Evolutionary conservation across 2,888 invertebrate species (phyloP).

Genomic region (Zele albiditarsus): DNA sequence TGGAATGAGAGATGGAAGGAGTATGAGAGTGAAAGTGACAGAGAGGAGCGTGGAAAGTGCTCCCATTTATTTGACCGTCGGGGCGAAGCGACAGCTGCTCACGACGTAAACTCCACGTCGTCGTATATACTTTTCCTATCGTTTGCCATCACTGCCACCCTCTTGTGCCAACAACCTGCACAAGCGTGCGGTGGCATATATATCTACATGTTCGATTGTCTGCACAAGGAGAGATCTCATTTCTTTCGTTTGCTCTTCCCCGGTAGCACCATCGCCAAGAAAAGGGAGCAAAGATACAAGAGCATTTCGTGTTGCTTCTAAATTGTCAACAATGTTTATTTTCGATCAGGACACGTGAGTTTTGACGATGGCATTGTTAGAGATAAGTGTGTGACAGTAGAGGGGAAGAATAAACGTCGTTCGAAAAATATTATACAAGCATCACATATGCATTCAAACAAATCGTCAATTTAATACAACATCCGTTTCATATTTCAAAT

Average conservation of each 20-base stretch:
- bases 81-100: slow-evolving; percentile 61
- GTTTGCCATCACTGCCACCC: slow-evolving; percentile 24
- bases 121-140: slow-evolving; percentile 30
- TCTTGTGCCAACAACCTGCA: slow-evolving; percentile 33
- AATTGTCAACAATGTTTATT: slow-evolving; percentile 21
- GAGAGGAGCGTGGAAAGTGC: slow-evolving; percentile 46
- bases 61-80: slow-evolving; percentile 58
- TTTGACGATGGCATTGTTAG: neutral
- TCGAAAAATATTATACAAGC: neutral
- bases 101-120: slow-evolving; percentile 58
- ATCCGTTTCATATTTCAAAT: neutral
- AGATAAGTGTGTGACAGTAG: neutral
- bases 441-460: neutral
- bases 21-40: slow-evolving; percentile 31
- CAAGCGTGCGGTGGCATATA: slow-evolving; percentile 23
- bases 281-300: neutral
- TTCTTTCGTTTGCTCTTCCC: slow-evolving; percentile 32
- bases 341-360: slow-evolving; percentile 20
- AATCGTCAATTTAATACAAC: neutral
- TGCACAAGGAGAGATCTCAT: slow-evolving; percentile 6
- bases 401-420: neutral
- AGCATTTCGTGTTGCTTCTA: slow-evolving; percentile 3
- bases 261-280: slow-evolving; percentile 22
- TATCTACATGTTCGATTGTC: slow-evolving; percentile 20
- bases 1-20: slow-evolving; percentile 17